Conservation (phyloP, 2,113 vertebrate species). For the Erythrolamprus reginae region DNA sequence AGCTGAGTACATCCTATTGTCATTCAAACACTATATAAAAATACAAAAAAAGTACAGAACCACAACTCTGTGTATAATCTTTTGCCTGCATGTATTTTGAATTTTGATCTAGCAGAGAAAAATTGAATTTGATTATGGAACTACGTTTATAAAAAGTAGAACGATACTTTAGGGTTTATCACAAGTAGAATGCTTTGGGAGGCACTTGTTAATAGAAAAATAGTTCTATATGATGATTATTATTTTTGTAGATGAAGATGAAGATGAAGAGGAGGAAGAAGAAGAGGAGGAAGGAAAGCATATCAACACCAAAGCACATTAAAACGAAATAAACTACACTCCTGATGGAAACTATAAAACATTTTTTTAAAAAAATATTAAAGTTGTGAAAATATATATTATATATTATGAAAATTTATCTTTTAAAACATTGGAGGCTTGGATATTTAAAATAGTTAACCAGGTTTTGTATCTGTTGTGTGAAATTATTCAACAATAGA, state of each 20-base stretch:
- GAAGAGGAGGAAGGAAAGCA: conserved; percentile 58
- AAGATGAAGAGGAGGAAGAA: not conserved
- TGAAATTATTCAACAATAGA: not conserved
- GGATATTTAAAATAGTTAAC: not conserved
- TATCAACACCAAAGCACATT: conserved; percentile 36
- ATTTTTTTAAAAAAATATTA: not conserved
- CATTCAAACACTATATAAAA: not conserved
- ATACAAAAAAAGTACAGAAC: not conserved
- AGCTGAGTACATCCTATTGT: not conserved
- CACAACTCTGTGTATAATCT: not conserved
- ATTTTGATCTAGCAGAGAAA: not conserved
- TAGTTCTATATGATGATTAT: not conserved
- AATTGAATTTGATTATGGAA: not conserved
- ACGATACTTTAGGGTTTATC: not conserved
- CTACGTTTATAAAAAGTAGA: not conserved
- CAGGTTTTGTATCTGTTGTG: not conserved
- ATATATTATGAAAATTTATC: not conserved
- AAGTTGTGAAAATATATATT: too few relatives aligned
- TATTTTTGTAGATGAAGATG: conserved; percentile 41
- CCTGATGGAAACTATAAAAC: conserved; percentile 22
- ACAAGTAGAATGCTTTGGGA: not conserved
- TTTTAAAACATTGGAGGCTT: not conserved
- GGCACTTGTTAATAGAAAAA: not conserved
- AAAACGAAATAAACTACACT: conserved; percentile 61
- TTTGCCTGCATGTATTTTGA: not conserved